These are phyloP conservation scores for Tupiocoris notatus DNA, from an alignment of 2,888 invertebrate species.

Conservation along the genomic window DNA sequence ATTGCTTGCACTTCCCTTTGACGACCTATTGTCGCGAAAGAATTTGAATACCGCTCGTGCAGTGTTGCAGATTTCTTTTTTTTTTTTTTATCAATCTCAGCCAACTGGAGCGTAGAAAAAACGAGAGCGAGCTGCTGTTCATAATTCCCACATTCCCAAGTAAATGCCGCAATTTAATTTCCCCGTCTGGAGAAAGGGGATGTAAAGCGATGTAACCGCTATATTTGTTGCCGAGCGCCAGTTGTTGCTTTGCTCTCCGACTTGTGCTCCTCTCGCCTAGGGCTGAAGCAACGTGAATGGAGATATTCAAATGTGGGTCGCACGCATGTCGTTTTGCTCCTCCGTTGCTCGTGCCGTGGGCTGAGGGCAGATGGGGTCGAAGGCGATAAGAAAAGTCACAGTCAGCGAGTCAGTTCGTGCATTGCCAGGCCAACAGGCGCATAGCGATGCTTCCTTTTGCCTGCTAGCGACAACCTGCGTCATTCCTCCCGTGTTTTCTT, in stretches of 20 bases:
- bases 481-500: neutral
- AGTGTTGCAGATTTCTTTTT: neutral
- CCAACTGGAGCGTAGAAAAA: neutral
- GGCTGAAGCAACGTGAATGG: neutral
- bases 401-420: neutral
- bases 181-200: neutral
- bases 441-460: neutral
- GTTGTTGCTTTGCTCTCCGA: neutral
- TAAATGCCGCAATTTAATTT: constrained; percentile 30
- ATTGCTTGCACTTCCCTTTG: too few relatives aligned
- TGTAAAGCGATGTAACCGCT: neutral
- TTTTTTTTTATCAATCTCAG: too few relatives aligned
- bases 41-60: too few relatives aligned
- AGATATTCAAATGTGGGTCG: neutral
- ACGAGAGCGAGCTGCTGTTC: neutral
- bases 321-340: neutral
- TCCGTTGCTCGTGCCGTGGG: neutral
- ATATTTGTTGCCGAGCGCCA: neutral
- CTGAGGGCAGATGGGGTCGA: neutral
- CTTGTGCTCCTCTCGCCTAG: too few relatives aligned
- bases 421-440: neutral
- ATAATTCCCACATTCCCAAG: constrained; percentile 31
- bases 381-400: neutral
- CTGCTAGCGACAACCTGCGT: neutral
- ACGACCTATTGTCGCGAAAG: too few relatives aligned